A percentile compares a stretch with the other conserved stretches of the same genome.
These are phyloP conservation scores for Neelides folsomi DNA, from an alignment of 2,888 invertebrate species.

Conservation along the genomic window DNA sequence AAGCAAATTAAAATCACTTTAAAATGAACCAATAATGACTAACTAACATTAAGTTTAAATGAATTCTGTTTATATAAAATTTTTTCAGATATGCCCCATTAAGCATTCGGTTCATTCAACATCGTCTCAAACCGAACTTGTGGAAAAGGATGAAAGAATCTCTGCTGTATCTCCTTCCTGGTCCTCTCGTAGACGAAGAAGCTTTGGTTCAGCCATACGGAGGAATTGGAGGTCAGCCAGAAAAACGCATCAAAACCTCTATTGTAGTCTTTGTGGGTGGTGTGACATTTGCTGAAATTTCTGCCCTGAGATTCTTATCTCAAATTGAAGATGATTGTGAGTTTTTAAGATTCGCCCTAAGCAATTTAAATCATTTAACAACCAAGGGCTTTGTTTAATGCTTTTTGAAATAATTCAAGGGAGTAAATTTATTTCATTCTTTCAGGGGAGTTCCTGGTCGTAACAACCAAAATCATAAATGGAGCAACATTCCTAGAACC, in stretches of 20 bases:
- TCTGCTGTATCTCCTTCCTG: conserved; percentile 60
- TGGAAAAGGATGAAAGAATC: conserved; percentile 65
- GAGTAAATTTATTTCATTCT: conserved; percentile 40
- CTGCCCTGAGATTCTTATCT: conserved; percentile 47
- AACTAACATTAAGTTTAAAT: too few species aligned
- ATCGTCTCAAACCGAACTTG: conserved; percentile 43
- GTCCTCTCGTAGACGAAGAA: conserved; percentile 46
- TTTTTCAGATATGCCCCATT: conserved; percentile 65
- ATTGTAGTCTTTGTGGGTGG: conserved; percentile 94
- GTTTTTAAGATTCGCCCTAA: too few species aligned
- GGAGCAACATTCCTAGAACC: conserved; percentile 71
- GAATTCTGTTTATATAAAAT: conserved; percentile 32
- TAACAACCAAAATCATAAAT: conserved; percentile 84
- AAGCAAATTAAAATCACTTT: conserved; percentile 8
- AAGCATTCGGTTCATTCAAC: conserved; percentile 71
- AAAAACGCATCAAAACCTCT: conserved; percentile 49
- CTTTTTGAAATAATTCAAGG: too few species aligned
- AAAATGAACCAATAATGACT: too few species aligned
- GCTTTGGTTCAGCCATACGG: conserved; percentile 17
- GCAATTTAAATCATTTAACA: too few species aligned
- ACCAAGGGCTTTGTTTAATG: too few species aligned
- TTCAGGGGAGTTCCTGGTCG: conserved; percentile 75
- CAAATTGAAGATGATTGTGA: conserved; percentile 41
- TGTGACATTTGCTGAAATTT: conserved; percentile 81
- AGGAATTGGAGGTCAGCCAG: conserved; percentile 9